phyloP scores from a whole-genome alignment of 2,113 vertebrate genomes.

The Rhinolophus ferrumequinum region DNA sequence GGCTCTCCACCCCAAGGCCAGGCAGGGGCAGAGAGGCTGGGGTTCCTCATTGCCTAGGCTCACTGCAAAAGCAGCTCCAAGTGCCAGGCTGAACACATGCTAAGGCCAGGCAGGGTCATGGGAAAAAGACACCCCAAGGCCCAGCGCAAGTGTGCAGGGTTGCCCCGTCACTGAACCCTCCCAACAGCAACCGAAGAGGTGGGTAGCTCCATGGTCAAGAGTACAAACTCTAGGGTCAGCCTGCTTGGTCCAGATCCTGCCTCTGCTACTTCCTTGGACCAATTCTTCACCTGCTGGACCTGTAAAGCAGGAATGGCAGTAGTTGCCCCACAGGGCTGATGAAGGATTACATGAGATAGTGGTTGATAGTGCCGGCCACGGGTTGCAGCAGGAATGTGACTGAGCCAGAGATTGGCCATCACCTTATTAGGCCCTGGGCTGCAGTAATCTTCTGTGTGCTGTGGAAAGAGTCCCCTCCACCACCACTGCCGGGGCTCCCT shows the following conservation, averaged over 20 bases:
- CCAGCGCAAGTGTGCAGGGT: background rate
- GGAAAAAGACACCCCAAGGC: background rate
- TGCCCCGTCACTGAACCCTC: background rate
- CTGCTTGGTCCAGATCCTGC: background rate
- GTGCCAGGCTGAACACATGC: background rate
- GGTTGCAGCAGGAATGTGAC: fast-evolving
- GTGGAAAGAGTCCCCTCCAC: background rate
- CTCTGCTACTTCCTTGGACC: background rate
- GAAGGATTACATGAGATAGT: background rate
- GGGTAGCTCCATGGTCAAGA: fast-evolving
- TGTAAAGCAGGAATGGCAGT: fast-evolving
- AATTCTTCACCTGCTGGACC: background rate
- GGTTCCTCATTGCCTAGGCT: background rate
- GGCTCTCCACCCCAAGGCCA: background rate
- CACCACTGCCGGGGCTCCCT: fast-evolving
- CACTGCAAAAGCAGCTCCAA: background rate
- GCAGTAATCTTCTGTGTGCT: too few relatives aligned
- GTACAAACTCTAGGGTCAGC: background rate
- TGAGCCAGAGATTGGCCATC: background rate
- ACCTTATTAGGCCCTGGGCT: background rate
- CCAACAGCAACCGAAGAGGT: background rate
- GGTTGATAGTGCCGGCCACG: background rate
- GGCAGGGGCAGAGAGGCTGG: background rate
- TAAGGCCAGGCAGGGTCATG: background rate
- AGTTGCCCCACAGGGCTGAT: background rate